Base-by-base conservation (phyloP, 2,888 invertebrate species). In the Drosophila barbarae region DNA sequence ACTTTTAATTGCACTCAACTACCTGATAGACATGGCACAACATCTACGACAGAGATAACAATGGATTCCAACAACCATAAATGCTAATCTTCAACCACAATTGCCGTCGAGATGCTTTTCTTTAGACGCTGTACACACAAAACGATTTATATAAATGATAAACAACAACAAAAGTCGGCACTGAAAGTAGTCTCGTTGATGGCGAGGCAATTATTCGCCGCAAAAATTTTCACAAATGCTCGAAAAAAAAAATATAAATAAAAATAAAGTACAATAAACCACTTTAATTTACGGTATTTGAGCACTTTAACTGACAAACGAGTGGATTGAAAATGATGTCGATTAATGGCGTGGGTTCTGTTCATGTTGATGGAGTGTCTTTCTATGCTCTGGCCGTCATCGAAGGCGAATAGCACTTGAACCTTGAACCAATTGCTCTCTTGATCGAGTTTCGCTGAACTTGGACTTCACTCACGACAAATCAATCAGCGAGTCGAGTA, bases 81-180 rank as follows among this genome's bases (percentile, higher is more conserved):
- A 50, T 52, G 59, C 47, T 60, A 35, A 63, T 69, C 59, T 64
- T 52, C 30, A 64, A 26, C 28, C 32, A 47, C 46, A 59, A 69
- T 69, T 46, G 47, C n/a, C 36, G 15, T 39, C n/a, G 21, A 56
- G 53, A 59, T 56, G 64, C 36, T 59, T 59, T 72, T 58, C 63
- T 26, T 44, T 49, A 61, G 56, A 53, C 21, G 50, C 34, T 47
- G 64, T 39, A 39, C 73, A 53, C 73, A 56, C 55, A 69, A 61
- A 58, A 53, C 46, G 52, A 59, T 59, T 73, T 76, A 64, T 56
- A 36, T 56, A 69, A 56, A 46, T 50, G 49, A 69, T 56, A 46
- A 69, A 51, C 54, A 55, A 58, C 41, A 52, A 53, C 35, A 46
- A 26, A 32, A 72, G 39, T 35, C 26, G 21, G 26, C 35, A 36